A percentile compares a stretch with the other conserved stretches of the same genome.
Conservation (phyloP, 1,140 invertebrate species). For the Thaumetopoea pityocampa region DNA sequence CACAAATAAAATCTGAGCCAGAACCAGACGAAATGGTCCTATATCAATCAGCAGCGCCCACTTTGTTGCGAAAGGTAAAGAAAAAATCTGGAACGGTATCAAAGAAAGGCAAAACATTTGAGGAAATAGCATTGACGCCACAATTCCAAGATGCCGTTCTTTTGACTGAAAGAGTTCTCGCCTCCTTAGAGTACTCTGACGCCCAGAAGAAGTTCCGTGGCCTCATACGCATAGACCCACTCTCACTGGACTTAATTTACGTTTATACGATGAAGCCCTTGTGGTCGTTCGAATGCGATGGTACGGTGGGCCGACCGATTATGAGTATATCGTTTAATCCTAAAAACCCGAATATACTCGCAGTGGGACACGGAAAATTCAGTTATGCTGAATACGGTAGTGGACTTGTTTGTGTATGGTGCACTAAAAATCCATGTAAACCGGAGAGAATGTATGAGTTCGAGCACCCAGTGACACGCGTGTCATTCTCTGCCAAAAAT, state of each 20-base stretch:
- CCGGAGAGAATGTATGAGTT: slow-evolving; percentile 86
- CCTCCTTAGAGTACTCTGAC: slow-evolving; percentile 79
- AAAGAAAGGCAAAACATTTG: slow-evolving; percentile 37
- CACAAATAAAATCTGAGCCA: slow-evolving; percentile 48
- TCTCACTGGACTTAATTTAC: slow-evolving; percentile 78
- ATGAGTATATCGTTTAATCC: slow-evolving; percentile 80
- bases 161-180: slow-evolving; percentile 81
- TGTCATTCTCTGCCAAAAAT: slow-evolving; percentile 82
- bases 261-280: slow-evolving; percentile 79
- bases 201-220: slow-evolving; percentile 82
- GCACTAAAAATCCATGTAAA: slow-evolving; percentile 89
- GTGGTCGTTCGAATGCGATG: slow-evolving; percentile 78
- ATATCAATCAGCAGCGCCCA: slow-evolving; percentile 50
- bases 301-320: slow-evolving; percentile 72
- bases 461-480: slow-evolving; percentile 81
- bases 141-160: slow-evolving; percentile 79
- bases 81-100: slow-evolving; percentile 20
- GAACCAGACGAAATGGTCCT: slow-evolving; percentile 70
- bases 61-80: slow-evolving; percentile 44
- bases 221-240: slow-evolving; percentile 76
- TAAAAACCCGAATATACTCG: slow-evolving; percentile 79
- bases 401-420: slow-evolving; percentile 88
- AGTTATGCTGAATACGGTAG: slow-evolving; percentile 67
- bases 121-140: slow-evolving; percentile 53
- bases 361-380: slow-evolving; percentile 83